These are phyloP conservation scores for Galagoides demidoff DNA, from an alignment of 2,797 vertebrate species.

Conservation along the genomic window DNA sequence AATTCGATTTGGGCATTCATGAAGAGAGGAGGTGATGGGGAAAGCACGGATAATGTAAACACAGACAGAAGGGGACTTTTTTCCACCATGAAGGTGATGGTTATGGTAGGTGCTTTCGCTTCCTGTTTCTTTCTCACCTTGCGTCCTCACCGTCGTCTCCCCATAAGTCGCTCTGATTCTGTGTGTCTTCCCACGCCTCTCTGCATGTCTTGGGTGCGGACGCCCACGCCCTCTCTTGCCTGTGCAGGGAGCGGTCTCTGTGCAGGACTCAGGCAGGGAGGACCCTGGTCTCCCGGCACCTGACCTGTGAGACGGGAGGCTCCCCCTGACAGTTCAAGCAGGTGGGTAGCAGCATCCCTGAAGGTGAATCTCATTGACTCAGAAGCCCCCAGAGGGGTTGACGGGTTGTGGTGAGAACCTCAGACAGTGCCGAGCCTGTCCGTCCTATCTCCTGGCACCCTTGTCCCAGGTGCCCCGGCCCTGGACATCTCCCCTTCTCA, in stretches of 20 bases:
- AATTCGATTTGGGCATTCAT: not conserved
- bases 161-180: not conserved
- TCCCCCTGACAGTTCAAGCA: not conserved
- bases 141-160: not conserved
- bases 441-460: not conserved
- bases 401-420: not conserved
- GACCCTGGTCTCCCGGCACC: not conserved
- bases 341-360: not conserved
- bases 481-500: not conserved
- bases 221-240: not conserved
- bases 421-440: rapidly evolving
- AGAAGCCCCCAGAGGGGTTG: not conserved
- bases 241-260: not conserved
- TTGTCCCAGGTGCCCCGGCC: not conserved
- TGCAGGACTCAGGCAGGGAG: not conserved
- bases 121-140: not conserved
- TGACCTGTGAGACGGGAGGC: not conserved
- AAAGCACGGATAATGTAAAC: not conserved
- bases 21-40: not conserved
- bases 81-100: not conserved
- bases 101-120: not conserved
- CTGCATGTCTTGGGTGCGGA: not conserved
- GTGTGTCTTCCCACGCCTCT: not conserved
- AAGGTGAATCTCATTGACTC: not conserved
- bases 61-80: not conserved